phyloP scores from a whole-genome alignment of 23 tunicate species.

The Corella eumyota region DNA sequence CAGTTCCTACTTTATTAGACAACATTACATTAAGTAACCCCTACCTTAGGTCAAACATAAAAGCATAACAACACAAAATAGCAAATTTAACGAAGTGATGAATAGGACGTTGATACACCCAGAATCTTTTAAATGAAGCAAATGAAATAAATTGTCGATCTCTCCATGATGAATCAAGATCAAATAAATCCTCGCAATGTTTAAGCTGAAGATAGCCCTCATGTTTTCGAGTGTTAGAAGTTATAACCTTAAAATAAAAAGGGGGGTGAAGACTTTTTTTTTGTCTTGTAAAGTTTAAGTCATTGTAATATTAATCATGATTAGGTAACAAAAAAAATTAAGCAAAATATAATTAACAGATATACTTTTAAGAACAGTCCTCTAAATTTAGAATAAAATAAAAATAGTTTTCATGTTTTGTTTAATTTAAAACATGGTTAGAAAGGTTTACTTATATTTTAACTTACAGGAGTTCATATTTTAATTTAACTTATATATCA shows the following conservation, averaged over 20 bases:
- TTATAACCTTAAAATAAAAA: conserved; percentile 37
- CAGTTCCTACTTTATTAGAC: background rate
- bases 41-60: conserved; percentile 36
- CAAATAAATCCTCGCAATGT: conserved; percentile 63
- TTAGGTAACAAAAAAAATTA: no score
- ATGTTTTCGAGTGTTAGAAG: conserved; percentile 34
- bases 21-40: background rate
- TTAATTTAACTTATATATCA: no score
- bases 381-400: no score
- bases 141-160: conserved; percentile 46
- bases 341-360: no score
- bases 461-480: no score
- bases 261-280: no score
- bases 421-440: no score
- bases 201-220: conserved; percentile 67
- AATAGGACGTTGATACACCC: conserved; percentile 69
- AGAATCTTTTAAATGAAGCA: conserved; percentile 69
- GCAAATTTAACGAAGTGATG: conserved; percentile 57
- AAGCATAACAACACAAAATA: conserved; percentile 56
- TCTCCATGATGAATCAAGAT: conserved; percentile 64
- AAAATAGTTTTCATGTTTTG: no score
- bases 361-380: no score
- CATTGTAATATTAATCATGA: no score
- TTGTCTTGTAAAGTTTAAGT: background rate
- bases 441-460: no score